Evolutionary conservation across 2,797 vertebrate species (phyloP), one percentile per base, ranked within the genome.

Genomic region (Acanthis flammea): DNA sequence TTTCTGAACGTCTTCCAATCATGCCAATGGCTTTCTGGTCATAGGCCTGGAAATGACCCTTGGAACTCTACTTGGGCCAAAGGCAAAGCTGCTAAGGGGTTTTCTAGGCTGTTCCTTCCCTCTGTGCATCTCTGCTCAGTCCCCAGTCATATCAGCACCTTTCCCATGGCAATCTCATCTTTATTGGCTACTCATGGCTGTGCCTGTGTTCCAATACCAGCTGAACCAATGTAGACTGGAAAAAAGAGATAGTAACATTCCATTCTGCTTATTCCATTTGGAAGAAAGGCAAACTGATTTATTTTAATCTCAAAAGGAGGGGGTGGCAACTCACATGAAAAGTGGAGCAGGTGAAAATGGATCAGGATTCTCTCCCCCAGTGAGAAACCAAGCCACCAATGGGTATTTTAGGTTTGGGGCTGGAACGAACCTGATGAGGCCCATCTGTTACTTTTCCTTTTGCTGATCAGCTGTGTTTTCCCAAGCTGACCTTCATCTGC

Each of bases 401-500:
- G 77, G 71, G 30, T 92, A 92, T 92, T 93, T 95, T 91, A 79
- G 73, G 75, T 91, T 92, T 76, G 75, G 67, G 80, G n/a, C 33
- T 89, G 91, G 58, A 95, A 95, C 3, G 9, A 77, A 91, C 66
- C 47, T 83, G 66, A 37, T 78, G 61, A 37, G 28, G 35, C 47
- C 73, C 88, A 85, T 95, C 88, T 95, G 90, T 94, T 95, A 82
- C 83, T 94, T 94, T 93, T 63, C 74, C 55, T 42, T 90, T 90
- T 82, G 71, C 67, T 48, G 55, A 96, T 95, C 95, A 94, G 86
- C 86, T 97, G 77, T 94, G 88, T 94, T 96, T 92, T 96, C 92
- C 89, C 92, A 94, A 86, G 84, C 35, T 90, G 96, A 96, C 87
- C 89, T 91, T 92, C 58, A 70, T 86, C 70, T 94, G 47, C 88